phyloP scores from a whole-genome alignment of 2,888 invertebrate species.

The Machimus rusticus region DNA sequence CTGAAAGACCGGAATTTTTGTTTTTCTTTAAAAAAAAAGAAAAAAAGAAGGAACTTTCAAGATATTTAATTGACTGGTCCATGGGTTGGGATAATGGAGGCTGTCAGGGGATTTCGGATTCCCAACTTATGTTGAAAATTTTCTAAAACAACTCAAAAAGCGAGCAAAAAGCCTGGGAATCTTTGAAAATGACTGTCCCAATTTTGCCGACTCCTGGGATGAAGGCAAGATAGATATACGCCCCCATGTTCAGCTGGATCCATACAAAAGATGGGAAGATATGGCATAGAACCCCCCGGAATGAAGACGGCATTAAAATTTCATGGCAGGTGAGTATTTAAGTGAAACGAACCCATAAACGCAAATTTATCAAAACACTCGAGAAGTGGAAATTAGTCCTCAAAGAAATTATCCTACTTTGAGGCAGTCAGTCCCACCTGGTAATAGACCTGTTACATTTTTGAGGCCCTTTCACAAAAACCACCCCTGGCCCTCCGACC shows the following conservation, averaged over 20 bases:
- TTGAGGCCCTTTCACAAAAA: neutral
- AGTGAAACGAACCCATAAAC: neutral
- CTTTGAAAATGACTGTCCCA: neutral
- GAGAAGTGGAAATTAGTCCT: neutral
- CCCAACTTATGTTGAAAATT: neutral
- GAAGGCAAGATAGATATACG: neutral
- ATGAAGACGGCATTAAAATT: neutral
- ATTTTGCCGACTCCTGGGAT: neutral
- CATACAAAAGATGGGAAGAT: neutral
- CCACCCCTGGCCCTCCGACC: neutral
- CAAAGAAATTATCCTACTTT: neutral
- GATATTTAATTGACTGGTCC: constrained; percentile 10
- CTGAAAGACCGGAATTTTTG: neutral
- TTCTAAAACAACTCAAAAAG: neutral
- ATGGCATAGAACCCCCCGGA: neutral
- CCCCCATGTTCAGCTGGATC: neutral
- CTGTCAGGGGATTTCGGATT: neutral
- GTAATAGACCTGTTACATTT: neutral
- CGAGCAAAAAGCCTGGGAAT: neutral
- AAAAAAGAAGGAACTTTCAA: neutral
- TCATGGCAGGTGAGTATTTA: neutral
- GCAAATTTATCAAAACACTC: neutral
- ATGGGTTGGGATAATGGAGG: neutral
- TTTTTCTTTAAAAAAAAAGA: neutral
- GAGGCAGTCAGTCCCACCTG: neutral